Percentiles rank a stretch among this genome's conserved stretches.
phyloP scores from a whole-genome alignment of 1,140 invertebrate genomes.

The Amyelois transitella region DNA sequence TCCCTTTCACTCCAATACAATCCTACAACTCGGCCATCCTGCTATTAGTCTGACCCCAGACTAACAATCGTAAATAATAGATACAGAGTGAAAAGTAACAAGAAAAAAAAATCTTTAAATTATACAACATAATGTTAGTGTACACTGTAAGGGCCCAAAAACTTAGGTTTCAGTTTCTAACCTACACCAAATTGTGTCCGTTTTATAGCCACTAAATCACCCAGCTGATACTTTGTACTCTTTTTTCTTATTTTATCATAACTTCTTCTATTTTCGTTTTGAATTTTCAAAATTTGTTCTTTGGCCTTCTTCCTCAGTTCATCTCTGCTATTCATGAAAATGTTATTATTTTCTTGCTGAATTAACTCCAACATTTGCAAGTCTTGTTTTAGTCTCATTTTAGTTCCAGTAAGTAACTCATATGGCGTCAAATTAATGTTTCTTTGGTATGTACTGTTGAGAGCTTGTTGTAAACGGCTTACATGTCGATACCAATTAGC shows the following conservation, averaged over 20 bases:
- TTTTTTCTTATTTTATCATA: slow-evolving; percentile 16
- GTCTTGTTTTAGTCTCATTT: slow-evolving; percentile 36
- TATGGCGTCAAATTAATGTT: slow-evolving; percentile 23
- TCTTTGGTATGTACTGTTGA: slow-evolving; percentile 32
- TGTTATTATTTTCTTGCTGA: slow-evolving; percentile 28
- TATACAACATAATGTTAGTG: too few species aligned
- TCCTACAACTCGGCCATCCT: too few species aligned
- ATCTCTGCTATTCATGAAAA: slow-evolving; percentile 15
- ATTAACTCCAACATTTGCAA: slow-evolving; percentile 22
- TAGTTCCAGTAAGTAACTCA: slow-evolving; percentile 33
- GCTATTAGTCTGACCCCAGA: too few species aligned
- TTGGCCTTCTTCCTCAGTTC: slow-evolving; percentile 13
- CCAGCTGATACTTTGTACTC: slow-evolving; percentile 12
- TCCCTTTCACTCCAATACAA: too few species aligned
- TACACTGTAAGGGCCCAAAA: neutral
- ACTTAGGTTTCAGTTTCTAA: slow-evolving; percentile 4
- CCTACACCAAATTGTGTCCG: slow-evolving; percentile 13
- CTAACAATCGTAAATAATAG: too few species aligned
- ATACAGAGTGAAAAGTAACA: too few species aligned
- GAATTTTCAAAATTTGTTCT: slow-evolving; percentile 14
- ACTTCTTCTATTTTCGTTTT: slow-evolving; percentile 14
- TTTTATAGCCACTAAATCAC: slow-evolving; percentile 16
- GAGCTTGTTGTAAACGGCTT: neutral
- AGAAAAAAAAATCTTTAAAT: too few species aligned
- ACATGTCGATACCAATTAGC: neutral